Percentiles rank a stretch among this genome's conserved stretches.
These are phyloP conservation scores for Xanthostigma xanthostigma DNA, from an alignment of 2,888 invertebrate genomes.

Conservation along the genomic window DNA sequence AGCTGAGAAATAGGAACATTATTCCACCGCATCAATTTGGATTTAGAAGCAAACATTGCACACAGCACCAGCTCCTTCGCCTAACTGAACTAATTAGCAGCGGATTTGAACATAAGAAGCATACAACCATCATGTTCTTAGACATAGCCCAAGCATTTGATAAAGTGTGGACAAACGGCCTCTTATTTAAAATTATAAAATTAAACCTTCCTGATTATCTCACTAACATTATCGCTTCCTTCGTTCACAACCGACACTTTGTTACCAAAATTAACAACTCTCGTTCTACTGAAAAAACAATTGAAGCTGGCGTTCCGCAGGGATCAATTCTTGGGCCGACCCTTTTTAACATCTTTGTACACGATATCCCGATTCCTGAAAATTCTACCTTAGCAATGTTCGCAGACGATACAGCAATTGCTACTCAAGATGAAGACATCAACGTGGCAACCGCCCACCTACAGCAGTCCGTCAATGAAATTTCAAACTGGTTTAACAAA, in stretches of 20 bases:
- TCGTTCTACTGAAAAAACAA: conserved; percentile 4
- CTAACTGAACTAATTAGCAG: conserved; percentile 13
- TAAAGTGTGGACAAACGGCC: too few relatives aligned
- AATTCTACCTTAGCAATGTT: conserved; percentile 6
- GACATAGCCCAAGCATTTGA: conserved; percentile 19
- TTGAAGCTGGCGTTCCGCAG: conserved; percentile 17
- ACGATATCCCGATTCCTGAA: conserved; percentile 12
- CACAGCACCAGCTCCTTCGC: conserved; percentile 15
- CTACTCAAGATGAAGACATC: not conserved
- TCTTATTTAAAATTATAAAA: conserved; percentile 11
- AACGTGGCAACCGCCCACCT: too few relatives aligned
- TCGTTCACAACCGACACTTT: conserved; percentile 8
- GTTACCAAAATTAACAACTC: conserved; percentile 9
- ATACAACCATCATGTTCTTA: conserved; percentile 15
- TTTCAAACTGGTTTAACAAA: too few relatives aligned
- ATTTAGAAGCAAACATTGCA: conserved; percentile 16
- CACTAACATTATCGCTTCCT: too few relatives aligned
- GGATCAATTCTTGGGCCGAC: conserved; percentile 12
- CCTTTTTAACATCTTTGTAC: conserved; percentile 12
- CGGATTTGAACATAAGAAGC: conserved; percentile 12
- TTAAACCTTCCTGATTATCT: too few relatives aligned
- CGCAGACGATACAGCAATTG: conserved; percentile 10
- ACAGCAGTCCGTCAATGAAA: too few relatives aligned
- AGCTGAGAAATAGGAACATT: conserved; percentile 6
- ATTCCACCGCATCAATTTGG: conserved; percentile 16